Evolutionary conservation across 2,797 vertebrate species (phyloP), one percentile per base, ranked within the genome.

Genomic region (Apogon hyalosoma): DNA sequence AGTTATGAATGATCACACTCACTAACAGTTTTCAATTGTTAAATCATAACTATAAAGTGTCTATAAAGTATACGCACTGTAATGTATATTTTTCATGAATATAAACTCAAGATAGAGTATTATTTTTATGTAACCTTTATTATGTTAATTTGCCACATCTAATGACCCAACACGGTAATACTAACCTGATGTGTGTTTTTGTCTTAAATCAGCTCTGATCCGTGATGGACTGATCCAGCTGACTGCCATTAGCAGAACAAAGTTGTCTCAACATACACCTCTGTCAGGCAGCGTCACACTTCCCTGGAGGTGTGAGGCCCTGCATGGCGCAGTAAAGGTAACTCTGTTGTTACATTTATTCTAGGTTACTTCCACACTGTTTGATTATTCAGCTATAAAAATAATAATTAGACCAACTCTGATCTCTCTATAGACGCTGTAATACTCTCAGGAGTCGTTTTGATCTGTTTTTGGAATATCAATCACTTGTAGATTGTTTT

Each of bases 241-340:
- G 45, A 75, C 67, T 4, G 95, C 90, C 62, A 91, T 98, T 77
- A 92, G 77, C 67, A 83, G 89, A 42, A 82, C 89, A 24, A 87
- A 94, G 52, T 75, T 73, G 48, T 88, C 70, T 0, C 91, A 94
- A 57, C 95, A 96, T 62, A 75, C 84, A 0, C 88, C 91, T 76
- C 77, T 98, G 59, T 63, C 72, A 77, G 94, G 93, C 45, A 92
- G 79, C 56, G 60, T 95, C 73, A 83, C 79, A 38, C 86, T 98
- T 69, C 91, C 89, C 62, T 99, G 98, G 98, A 90, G 71, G 70
- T 94, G 94, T 31, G 89, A 92, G 47, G 70, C 51, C 16, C 86
- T 97, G 68, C 87, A 92, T 72, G 96, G 96, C 62, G 40, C 33
- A 14, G 68, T 96, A 60, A 87, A 98, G 96, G 93, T 94, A 89